Percentiles rank a stretch among this genome's conserved stretches.
phyloP scores from a whole-genome alignment of 2,113 vertebrate genomes.

The Ochotona princeps region DNA sequence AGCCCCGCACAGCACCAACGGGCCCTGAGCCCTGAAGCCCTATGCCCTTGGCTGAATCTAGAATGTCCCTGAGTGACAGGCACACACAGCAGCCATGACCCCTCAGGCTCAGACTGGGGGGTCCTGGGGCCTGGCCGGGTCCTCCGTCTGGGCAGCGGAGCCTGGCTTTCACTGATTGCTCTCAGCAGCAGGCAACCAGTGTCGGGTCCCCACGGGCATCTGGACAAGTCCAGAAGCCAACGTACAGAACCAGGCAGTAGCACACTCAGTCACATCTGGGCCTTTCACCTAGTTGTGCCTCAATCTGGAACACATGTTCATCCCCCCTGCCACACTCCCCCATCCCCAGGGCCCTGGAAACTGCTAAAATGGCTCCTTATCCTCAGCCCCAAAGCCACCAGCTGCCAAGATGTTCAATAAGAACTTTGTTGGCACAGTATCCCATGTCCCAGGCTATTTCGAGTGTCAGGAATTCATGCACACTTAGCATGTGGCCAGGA shows the following conservation, averaged over 20 bases:
- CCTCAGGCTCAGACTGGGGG: not conserved
- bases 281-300: not conserved
- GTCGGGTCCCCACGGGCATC: not conserved
- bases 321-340: not conserved
- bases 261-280: fast-evolving
- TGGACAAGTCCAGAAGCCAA: not conserved
- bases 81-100: too few relatives aligned
- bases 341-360: not conserved
- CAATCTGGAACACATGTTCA: not conserved
- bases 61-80: not conserved
- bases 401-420: constrained; percentile 31
- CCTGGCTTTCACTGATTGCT: fast-evolving
- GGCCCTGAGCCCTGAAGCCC: not conserved
- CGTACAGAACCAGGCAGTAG: not conserved
- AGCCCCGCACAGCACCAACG: fast-evolving
- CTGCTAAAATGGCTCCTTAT: constrained; percentile 41
- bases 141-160: not conserved
- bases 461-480: constrained; percentile 53
- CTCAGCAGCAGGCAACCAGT: fast-evolving
- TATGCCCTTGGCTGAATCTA: fast-evolving
- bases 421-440: constrained; percentile 25
- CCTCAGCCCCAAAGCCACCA: constrained; percentile 51
- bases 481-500: not conserved
- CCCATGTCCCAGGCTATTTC: constrained; percentile 60
- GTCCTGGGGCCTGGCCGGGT: not conserved